Percentiles rank a stretch among this genome's conserved stretches.
Conservation (phyloP, 2,888 invertebrate genomes). For the Brachylomia viminalis region DNA sequence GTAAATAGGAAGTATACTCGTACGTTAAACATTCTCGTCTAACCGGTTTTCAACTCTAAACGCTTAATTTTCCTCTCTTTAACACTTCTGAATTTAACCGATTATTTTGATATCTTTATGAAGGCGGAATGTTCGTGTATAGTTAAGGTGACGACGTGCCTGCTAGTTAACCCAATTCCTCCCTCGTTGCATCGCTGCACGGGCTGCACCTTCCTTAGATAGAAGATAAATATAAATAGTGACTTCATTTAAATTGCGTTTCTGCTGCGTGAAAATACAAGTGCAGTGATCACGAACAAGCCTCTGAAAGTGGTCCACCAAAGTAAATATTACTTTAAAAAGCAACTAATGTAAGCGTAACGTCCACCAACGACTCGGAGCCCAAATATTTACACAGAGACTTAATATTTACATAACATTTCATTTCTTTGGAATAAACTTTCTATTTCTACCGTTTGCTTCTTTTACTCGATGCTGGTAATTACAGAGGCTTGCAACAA, state of each 20-base stretch:
- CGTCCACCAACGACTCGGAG: conserved; percentile 76
- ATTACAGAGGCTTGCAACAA: conserved; percentile 41
- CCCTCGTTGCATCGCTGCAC: conserved; percentile 34
- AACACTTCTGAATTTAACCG: conserved; percentile 52
- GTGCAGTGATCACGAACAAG: conserved; percentile 67
- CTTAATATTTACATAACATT: conserved; percentile 83
- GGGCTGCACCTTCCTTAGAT: conserved; percentile 29
- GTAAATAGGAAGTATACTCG: conserved; percentile 54
- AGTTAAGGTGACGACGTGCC: conserved; percentile 49
- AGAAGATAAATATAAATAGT: conserved; percentile 63
- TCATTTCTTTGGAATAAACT: conserved; percentile 80
- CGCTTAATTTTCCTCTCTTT: conserved; percentile 45
- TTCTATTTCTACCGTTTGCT: conserved; percentile 69
- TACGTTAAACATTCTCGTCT: conserved; percentile 39
- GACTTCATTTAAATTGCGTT: conserved; percentile 64
- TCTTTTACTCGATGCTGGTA: conserved; percentile 46
- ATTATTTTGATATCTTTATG: conserved; percentile 49
- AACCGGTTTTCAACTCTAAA: conserved; percentile 53
- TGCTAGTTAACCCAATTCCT: conserved; percentile 55
- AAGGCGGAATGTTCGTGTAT: conserved; percentile 36
- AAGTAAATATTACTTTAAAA: conserved; percentile 82
- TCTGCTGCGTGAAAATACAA: conserved; percentile 67
- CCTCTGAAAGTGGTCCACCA: conserved; percentile 73
- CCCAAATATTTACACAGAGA: conserved; percentile 81
- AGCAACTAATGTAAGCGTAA: conserved; percentile 81